Evolutionary conservation across 2,888 invertebrate species (phyloP), one percentile per base, ranked within the genome.

Genomic region (Ennomos quercinarius): DNA sequence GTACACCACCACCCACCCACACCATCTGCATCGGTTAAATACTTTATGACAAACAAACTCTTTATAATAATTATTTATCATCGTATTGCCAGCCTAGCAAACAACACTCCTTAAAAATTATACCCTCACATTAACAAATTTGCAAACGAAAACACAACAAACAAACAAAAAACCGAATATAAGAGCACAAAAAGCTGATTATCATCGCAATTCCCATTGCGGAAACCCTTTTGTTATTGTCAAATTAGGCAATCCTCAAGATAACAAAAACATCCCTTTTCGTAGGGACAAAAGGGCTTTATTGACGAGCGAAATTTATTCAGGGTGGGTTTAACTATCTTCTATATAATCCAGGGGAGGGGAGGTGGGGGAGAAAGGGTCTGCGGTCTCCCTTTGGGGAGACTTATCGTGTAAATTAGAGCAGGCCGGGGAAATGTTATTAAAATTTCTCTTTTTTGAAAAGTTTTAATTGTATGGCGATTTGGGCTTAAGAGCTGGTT

Each of bases 231-330:
- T 92, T 92, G 92, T 91, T 91, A 87, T 91, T 91, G 90, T 89
- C 92, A 92, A 92, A 92, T 92, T 92, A 92, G 89, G 84, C 92
- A 89, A 90, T 92, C 89, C 92, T 91, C 92, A 92, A 92, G 92
- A 92, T 92, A 92, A 91, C 91, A 92, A 91, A 90, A 91, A 90
- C 87, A 89, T 79, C 88, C 91, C 89, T 89, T 90, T 78, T 58
- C 56, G 73, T 80, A 84, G 83, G 88, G 86, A 90, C 89, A 91
- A 90, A 86, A 86, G 85, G 83, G 85, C 84, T 83, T 88, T 90
- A 91, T 91, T 90, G 90, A 90, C 87, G 90, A 78, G 71, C 76
- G 71, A 82, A 88, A 91, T 90, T 87, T 89, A 89, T 89, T 87
- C 87, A 84, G 87, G 88, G 81, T 67, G 78, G 87, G 87, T 89